A percentile compares a stretch with the other conserved stretches of the same genome.
Conservation (phyloP, 2,888 invertebrate species). For the Mantis religiosa region DNA sequence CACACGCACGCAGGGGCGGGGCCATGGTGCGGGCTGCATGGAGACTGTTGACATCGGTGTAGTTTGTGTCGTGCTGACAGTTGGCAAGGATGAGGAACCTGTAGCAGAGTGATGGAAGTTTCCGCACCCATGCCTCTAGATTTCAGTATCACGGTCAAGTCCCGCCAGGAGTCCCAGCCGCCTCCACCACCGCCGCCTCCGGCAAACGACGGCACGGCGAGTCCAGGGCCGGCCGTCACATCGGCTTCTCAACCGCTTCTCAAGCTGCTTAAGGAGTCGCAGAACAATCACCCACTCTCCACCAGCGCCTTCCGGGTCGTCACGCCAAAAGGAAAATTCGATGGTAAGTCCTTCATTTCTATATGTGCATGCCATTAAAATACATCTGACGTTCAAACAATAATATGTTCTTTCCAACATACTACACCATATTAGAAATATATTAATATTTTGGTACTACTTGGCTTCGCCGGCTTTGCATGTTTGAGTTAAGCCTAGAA, state of each 20-base stretch:
- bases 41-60: neutral
- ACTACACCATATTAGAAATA: too few relatives aligned
- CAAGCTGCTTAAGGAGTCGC: slow-evolving; percentile 25
- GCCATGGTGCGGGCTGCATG: neutral
- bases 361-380: too few relatives aligned
- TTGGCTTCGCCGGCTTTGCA: too few relatives aligned
- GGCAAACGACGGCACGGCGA: slow-evolving; percentile 43
- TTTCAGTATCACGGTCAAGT: slow-evolving; percentile 52
- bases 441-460: too few relatives aligned
- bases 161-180: slow-evolving; percentile 43
- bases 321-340: slow-evolving; percentile 57
- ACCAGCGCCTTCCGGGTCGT: slow-evolving; percentile 63
- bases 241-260: slow-evolving; percentile 27
- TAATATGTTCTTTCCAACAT: too few relatives aligned
- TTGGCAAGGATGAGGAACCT: neutral
- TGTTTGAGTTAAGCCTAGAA: too few relatives aligned
- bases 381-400: too few relatives aligned
- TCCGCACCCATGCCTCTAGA: slow-evolving; percentile 52
- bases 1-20: neutral
- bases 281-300: neutral
- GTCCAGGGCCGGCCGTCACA: slow-evolving; percentile 22
- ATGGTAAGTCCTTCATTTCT: slow-evolving; percentile 37
- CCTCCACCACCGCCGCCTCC: slow-evolving; percentile 36
- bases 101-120: slow-evolving; percentile 26
- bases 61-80: neutral